Evolutionary conservation across 1,140 invertebrate genomes (phyloP).

Genomic region (Papilio polytes): DNA sequence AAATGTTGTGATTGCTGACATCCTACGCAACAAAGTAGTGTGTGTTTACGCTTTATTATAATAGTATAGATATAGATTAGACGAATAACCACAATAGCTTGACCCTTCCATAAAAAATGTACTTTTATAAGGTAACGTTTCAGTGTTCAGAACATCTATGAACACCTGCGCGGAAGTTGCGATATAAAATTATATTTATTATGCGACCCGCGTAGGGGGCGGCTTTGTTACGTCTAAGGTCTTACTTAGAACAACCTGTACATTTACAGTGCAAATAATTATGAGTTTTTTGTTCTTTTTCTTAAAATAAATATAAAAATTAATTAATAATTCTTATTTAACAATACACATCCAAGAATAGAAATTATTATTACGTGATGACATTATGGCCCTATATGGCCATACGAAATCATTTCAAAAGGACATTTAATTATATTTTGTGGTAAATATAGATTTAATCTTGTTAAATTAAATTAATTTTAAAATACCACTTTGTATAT

Average conservation of each 20-base stretch:
- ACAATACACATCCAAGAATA: neutral
- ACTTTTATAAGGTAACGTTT: neutral
- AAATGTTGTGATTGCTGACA: too few relatives aligned
- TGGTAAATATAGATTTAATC: too few relatives aligned
- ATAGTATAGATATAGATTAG: too few relatives aligned
- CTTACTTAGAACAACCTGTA: neutral
- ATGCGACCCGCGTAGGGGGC: neutral
- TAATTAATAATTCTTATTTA: too few relatives aligned
- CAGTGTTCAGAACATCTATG: slow-evolving; percentile 3
- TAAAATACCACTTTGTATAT: too few relatives aligned
- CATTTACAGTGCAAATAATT: neutral
- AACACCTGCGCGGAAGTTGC: slow-evolving; percentile 23
- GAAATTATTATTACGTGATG: neutral
- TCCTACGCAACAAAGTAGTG: too few relatives aligned
- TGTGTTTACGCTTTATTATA: too few relatives aligned
- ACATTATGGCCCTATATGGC: neutral
- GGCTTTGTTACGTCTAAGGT: neutral
- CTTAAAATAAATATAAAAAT: neutral
- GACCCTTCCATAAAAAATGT: too few relatives aligned
- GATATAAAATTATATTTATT: slow-evolving; percentile 8
- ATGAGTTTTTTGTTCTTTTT: neutral
- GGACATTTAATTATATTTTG: neutral
- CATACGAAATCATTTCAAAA: neutral
- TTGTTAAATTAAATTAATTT: too few relatives aligned
- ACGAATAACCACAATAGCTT: too few relatives aligned